Evolutionary conservation across 2,113 vertebrate species (phyloP).

Genomic region (Percina caprodes): DNA sequence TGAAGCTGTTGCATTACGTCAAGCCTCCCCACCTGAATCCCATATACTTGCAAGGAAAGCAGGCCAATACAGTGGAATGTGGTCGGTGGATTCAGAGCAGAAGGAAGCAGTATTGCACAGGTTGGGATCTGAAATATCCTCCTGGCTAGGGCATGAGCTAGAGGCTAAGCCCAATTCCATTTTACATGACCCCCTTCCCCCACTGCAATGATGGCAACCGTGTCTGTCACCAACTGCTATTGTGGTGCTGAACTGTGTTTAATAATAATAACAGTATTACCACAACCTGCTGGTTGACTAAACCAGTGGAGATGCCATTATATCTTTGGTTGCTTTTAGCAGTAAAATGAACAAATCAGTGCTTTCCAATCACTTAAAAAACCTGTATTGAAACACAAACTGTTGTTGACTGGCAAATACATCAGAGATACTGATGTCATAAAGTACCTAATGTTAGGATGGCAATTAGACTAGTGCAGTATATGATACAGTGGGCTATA

Average conservation of each 20-base stretch:
- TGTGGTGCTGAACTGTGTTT: constrained; percentile 32
- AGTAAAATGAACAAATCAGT: background rate
- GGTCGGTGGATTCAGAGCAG: constrained; percentile 26
- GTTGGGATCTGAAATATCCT: constrained; percentile 65
- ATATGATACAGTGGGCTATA: background rate
- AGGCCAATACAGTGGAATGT: constrained; percentile 52
- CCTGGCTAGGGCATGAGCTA: constrained; percentile 48
- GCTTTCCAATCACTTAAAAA: background rate
- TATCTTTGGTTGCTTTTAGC: background rate
- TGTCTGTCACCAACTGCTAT: constrained; percentile 66
- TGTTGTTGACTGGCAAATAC: background rate
- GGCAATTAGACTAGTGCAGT: background rate
- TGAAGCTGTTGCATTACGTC: constrained; percentile 40
- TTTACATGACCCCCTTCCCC: constrained; percentile 68
- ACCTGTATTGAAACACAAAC: background rate
- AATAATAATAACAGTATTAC: background rate
- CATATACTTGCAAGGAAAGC: constrained; percentile 61
- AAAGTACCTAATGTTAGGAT: background rate
- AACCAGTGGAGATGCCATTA: background rate
- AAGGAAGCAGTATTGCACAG: constrained; percentile 57
- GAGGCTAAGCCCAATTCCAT: constrained; percentile 69
- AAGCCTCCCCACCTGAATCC: constrained; percentile 49
- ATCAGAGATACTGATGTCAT: background rate
- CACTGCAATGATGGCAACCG: constrained; percentile 66
- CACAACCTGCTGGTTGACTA: background rate